These are phyloP conservation scores for Drosophila suzukii DNA, from an alignment of 1,140 invertebrate genomes.

Conservation along the genomic window DNA sequence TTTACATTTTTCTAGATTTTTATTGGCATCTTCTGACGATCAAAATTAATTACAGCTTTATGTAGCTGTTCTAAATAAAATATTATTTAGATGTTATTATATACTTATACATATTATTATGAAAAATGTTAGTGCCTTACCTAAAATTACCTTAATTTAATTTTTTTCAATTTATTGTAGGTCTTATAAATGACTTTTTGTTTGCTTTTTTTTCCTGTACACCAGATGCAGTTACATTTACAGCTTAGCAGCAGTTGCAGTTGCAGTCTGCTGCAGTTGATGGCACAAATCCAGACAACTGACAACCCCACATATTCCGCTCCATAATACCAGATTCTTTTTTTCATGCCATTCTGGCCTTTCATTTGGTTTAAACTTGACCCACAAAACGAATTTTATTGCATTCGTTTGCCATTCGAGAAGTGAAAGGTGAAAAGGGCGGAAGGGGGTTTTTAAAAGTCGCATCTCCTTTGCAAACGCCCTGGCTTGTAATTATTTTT, in stretches of 20 bases:
- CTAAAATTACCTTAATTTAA: background rate
- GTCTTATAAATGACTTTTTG: background rate
- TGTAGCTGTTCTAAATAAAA: too few relatives aligned
- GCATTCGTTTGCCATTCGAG: constrained; percentile 35
- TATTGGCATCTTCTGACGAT: too few relatives aligned
- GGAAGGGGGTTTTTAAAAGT: constrained; percentile 8
- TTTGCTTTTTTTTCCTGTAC: background rate
- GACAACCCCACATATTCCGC: constrained; percentile 18
- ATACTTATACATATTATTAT: too few relatives aligned
- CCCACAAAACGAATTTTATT: constrained; percentile 58
- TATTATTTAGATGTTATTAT: too few relatives aligned
- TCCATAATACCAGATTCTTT: background rate
- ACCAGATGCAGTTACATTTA: background rate
- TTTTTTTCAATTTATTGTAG: too few relatives aligned
- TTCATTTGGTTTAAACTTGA: constrained; percentile 70
- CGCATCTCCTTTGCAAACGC: constrained; percentile 6
- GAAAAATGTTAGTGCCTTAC: too few relatives aligned
- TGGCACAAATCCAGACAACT: constrained; percentile 39
- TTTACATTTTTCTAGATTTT: too few relatives aligned
- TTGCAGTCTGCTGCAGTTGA: constrained; percentile 46
- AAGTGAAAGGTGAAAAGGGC: background rate
- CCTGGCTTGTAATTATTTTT: constrained; percentile 41
- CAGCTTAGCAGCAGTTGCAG: constrained; percentile 28
- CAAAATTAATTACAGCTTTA: too few relatives aligned
- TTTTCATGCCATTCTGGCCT: constrained; percentile 6